These are phyloP conservation scores for Ageneiosus marmoratus DNA, from an alignment of 2,113 vertebrate genomes.

Conservation along the genomic window DNA sequence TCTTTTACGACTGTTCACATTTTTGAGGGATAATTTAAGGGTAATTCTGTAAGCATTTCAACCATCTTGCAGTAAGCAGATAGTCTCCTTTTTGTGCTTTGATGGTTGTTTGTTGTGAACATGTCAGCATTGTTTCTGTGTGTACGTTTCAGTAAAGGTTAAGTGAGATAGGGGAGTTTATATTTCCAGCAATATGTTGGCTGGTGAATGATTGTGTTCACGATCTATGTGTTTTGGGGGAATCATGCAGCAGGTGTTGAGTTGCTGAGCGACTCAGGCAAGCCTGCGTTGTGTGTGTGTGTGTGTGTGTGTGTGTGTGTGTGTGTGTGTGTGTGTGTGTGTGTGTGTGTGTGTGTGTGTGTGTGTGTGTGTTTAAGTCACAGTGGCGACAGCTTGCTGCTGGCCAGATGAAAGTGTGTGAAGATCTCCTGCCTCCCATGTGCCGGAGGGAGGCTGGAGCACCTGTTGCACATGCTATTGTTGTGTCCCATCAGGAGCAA, in stretches of 20 bases:
- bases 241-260: conserved; percentile 53
- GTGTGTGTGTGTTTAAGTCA: conserved; percentile 31
- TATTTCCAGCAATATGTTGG: conserved; percentile 26
- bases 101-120: conserved; percentile 20
- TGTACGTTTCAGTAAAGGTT: conserved; percentile 23
- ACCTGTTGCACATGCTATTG: conserved; percentile 65
- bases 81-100: background rate
- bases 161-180: conserved; percentile 18
- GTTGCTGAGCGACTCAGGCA: conserved; percentile 15
- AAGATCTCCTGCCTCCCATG: conserved; percentile 66
- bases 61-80: background rate
- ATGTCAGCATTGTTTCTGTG: conserved; percentile 22
- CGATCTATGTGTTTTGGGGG: conserved; percentile 42
- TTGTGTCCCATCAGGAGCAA: conserved; percentile 63
- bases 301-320: conserved; percentile 27
- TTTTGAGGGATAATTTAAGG: background rate
- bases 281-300: conserved; percentile 34
- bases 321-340: conserved; percentile 34
- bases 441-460: conserved; percentile 57
- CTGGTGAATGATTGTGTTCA: conserved; percentile 39
- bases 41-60: background rate
- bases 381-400: conserved; percentile 47
- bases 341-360: conserved; percentile 36
- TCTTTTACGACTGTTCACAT: background rate
- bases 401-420: conserved; percentile 60